Evolutionary conservation across 2,113 vertebrate genomes (phyloP).

Genomic region (Myrmecobius fasciatus): DNA sequence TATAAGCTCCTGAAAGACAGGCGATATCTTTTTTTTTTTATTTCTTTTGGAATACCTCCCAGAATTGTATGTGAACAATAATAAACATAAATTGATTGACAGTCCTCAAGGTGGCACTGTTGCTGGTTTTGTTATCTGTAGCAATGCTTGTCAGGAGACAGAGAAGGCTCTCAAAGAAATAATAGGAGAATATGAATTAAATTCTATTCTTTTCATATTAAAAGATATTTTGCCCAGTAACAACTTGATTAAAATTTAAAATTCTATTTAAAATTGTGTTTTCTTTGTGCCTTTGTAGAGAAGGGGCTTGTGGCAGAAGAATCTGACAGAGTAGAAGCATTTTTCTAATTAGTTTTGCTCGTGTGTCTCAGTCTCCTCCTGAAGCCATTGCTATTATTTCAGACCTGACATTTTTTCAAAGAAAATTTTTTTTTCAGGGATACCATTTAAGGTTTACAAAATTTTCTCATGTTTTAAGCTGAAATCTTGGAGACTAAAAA

Average conservation of each 20-base stretch:
- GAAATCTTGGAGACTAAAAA: slow-evolving; percentile 24
- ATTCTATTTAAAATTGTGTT: slow-evolving; percentile 36
- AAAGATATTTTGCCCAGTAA: neutral
- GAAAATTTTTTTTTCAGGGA: slow-evolving; percentile 25
- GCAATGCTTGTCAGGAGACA: slow-evolving; percentile 21
- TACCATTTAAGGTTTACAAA: slow-evolving; percentile 37
- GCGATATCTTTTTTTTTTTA: slow-evolving; percentile 1
- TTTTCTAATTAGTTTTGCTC: slow-evolving; percentile 35
- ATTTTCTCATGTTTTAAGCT: slow-evolving; percentile 39
- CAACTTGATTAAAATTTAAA: neutral
- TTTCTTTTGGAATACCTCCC: slow-evolving; percentile 27
- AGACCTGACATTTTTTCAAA: slow-evolving; percentile 41
- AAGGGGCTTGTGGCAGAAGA: neutral
- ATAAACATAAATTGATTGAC: slow-evolving; percentile 1
- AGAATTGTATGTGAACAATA: neutral
- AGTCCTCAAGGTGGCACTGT: neutral
- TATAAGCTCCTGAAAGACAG: neutral
- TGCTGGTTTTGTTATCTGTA: neutral
- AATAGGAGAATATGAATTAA: neutral
- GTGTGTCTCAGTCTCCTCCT: neutral
- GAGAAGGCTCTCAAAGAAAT: slow-evolving; percentile 12
- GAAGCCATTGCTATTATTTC: slow-evolving; percentile 19
- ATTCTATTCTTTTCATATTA: slow-evolving; percentile 35
- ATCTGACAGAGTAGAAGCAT: neutral
- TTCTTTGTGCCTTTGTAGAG: neutral